These are phyloP conservation scores for Lophius americanus DNA, from an alignment of 2,797 vertebrate species.

Conservation along the genomic window DNA sequence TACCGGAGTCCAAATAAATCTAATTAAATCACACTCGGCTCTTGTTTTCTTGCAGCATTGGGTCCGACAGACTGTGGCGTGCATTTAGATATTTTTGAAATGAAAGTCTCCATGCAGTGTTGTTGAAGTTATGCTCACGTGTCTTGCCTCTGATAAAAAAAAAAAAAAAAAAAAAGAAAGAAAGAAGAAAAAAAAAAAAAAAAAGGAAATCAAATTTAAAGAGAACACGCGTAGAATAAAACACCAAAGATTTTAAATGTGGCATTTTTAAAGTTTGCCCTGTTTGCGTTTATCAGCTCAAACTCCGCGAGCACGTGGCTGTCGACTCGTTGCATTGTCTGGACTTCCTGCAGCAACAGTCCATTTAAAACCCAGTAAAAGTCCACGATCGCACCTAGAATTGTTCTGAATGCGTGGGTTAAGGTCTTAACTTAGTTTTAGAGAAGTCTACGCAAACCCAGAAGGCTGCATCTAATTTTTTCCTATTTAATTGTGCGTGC, in stretches of 20 bases:
- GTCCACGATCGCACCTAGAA: not conserved
- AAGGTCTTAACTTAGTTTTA: not conserved
- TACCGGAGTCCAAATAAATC: conserved; percentile 48
- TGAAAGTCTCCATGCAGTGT: not conserved
- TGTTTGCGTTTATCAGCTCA: conserved; percentile 38
- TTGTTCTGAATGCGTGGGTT: not conserved
- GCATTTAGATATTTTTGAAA: not conserved
- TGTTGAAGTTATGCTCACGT: conserved; percentile 16
- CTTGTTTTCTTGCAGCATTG: not conserved
- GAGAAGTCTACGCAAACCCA: not conserved
- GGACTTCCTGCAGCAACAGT: conserved; percentile 73
- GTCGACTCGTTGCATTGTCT: conserved; percentile 81
- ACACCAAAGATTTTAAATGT: not conserved
- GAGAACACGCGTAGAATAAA: conserved; percentile 11
- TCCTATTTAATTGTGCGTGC: conserved; percentile 52
- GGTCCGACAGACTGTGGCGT: conserved; percentile 7
- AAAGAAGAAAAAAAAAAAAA: not conserved
- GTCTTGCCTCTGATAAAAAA: not conserved
- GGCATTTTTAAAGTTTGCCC: not conserved
- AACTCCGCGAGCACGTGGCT: conserved; percentile 83
- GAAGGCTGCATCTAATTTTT: conserved; percentile 29
- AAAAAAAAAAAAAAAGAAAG: not conserved
- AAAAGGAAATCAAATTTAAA: conserved; percentile 34
- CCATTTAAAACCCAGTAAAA: conserved; percentile 53
- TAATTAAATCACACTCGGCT: conserved; percentile 13